A percentile compares a stretch with the other conserved stretches of the same genome.
Evolutionary conservation across 1,140 invertebrate species (phyloP).

Genomic region (Uloborus diversus): DNA sequence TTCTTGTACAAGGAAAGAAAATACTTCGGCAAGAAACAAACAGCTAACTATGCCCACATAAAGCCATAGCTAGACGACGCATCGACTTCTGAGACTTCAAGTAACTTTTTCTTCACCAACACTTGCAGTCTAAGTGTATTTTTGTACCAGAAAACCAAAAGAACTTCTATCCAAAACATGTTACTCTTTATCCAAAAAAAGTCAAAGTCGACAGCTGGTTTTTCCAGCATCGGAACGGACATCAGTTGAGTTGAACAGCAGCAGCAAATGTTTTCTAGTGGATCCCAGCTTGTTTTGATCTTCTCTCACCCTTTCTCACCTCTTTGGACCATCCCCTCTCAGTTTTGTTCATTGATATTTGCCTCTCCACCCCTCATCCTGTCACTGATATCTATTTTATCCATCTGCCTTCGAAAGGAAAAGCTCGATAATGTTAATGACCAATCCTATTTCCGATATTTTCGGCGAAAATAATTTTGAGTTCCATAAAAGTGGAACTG

Average conservation of each 20-base stretch:
- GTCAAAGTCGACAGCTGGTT: constrained; percentile 42
- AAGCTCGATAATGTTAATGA: constrained; percentile 47
- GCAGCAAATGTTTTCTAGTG: constrained; percentile 14
- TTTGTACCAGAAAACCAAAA: constrained; percentile 31
- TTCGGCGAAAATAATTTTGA: constrained; percentile 27
- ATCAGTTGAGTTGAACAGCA: constrained; percentile 32
- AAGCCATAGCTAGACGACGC: too few species aligned
- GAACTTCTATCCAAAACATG: constrained; percentile 22
- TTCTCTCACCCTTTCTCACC: constrained; percentile 31
- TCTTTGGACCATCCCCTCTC: not conserved
- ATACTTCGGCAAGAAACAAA: too few species aligned
- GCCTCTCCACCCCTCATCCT: not conserved
- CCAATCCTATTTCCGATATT: constrained; percentile 40
- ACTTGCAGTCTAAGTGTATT: constrained; percentile 7
- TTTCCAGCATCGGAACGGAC: constrained; percentile 25
- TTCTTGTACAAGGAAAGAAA: too few species aligned
- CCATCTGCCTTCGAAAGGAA: constrained; percentile 32
- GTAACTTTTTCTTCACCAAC: not conserved
- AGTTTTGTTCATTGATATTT: constrained; percentile 42
- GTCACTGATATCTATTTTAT: constrained; percentile 40
- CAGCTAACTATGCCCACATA: too few species aligned
- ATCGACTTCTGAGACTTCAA: too few species aligned
- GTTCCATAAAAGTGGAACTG: constrained; percentile 1
- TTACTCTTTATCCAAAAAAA: constrained; percentile 42
- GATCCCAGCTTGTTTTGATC: constrained; percentile 26